phyloP scores from a whole-genome alignment of 2,113 vertebrate species.

The Mobula hypostoma region DNA sequence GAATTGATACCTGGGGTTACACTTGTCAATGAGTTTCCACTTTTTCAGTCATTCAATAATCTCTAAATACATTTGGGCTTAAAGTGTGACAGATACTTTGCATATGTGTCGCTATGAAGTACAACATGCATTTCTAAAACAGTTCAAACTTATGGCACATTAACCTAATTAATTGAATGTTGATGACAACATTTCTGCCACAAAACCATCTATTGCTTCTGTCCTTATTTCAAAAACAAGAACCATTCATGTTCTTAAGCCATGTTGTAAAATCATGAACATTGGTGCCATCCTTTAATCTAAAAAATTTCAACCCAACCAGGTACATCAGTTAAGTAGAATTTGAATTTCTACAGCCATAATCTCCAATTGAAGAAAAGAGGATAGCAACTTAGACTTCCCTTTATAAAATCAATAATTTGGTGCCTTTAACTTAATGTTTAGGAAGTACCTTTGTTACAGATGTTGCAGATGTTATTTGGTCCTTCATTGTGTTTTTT shows the following conservation, averaged over 20 bases:
- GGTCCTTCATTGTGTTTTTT: conserved; percentile 98
- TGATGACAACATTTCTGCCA: neutral
- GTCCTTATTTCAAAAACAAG: neutral
- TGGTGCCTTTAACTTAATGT: too few relatives aligned
- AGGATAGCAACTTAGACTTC: neutral
- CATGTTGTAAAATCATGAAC: neutral
- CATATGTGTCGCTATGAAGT: neutral
- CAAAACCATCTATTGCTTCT: neutral
- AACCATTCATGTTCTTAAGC: neutral
- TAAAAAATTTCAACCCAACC: neutral
- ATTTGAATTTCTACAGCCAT: neutral
- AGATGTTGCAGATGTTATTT: conserved; percentile 97
- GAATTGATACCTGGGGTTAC: neutral
- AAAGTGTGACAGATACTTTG: neutral
- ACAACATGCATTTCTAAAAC: neutral
- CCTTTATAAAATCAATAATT: neutral
- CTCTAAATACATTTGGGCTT: neutral
- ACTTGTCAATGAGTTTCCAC: neutral
- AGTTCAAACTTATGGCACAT: neutral
- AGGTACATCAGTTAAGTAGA: neutral
- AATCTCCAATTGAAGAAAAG: neutral
- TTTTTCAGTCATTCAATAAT: neutral
- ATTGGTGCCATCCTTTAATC: neutral
- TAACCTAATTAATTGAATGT: neutral
- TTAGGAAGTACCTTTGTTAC: conserved; percentile 85